Evolutionary conservation across 2,113 vertebrate genomes (phyloP).

Genomic region (Campylomormyrus tamandua): DNA sequence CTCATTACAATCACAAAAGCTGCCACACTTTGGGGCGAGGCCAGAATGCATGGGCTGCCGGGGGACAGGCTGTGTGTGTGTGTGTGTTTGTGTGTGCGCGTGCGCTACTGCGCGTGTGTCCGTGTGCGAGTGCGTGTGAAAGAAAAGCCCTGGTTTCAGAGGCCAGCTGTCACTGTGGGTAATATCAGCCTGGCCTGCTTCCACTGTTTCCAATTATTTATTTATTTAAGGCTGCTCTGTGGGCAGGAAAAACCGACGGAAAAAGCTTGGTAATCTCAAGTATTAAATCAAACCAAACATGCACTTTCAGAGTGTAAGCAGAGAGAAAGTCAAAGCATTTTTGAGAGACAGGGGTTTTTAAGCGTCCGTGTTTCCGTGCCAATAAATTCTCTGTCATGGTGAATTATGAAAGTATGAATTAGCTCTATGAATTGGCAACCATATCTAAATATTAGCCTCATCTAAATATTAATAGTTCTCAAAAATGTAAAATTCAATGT

Average conservation of each 20-base stretch:
- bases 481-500: not conserved
- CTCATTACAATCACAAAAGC: slow-evolving; percentile 69
- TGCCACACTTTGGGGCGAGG: slow-evolving; percentile 71
- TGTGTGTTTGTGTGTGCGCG: slow-evolving; percentile 27
- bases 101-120: slow-evolving; percentile 22
- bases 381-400: not conserved
- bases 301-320: not conserved
- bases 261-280: slow-evolving; percentile 28
- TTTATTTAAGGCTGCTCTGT: slow-evolving; percentile 22
- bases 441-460: not conserved
- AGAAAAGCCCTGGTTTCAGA: slow-evolving; percentile 19
- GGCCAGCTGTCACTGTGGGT: slow-evolving; percentile 66
- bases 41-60: slow-evolving; percentile 56
- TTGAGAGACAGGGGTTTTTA: not conserved
- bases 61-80: slow-evolving; percentile 56
- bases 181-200: slow-evolving; percentile 50
- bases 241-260: slow-evolving; percentile 21
- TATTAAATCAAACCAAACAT: not conserved
- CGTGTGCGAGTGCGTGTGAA: slow-evolving; percentile 6
- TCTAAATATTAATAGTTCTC: not conserved
- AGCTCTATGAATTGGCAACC: not conserved
- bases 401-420: not conserved
- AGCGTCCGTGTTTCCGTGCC: not conserved
- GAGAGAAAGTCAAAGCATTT: not conserved
- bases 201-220: slow-evolving; percentile 16